phyloP scores from a whole-genome alignment of 2,888 invertebrate genomes.

The Hedychridium roseum region DNA sequence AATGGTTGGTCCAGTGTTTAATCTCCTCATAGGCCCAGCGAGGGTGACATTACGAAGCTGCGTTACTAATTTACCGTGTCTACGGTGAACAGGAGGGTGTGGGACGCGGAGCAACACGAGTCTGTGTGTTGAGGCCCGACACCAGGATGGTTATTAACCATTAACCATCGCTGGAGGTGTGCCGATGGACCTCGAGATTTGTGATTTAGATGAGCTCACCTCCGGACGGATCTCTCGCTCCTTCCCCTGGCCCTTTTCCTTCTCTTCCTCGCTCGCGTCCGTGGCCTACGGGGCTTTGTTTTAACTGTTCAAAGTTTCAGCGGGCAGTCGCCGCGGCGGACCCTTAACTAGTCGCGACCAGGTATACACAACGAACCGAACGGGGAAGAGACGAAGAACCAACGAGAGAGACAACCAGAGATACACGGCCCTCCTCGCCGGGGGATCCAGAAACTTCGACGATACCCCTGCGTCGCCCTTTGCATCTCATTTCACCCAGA shows the following conservation, averaged over 20 bases:
- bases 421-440: conserved; percentile 27
- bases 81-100: no score
- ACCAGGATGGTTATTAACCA: conserved; percentile 48
- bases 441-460: conserved; percentile 32
- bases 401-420: conserved; percentile 16
- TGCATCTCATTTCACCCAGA: neutral
- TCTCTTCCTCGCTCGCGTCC: conserved; percentile 8
- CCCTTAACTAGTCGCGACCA: conserved; percentile 48
- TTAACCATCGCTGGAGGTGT: conserved; percentile 52
- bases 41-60: no score
- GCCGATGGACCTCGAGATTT: conserved; percentile 58
- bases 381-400: neutral
- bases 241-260: conserved; percentile 4
- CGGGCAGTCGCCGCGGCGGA: conserved; percentile 41
- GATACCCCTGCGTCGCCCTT: conserved; percentile 5
- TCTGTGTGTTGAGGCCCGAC: no score
- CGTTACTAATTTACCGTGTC: no score
- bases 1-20: no score
- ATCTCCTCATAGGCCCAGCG: no score
- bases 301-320: conserved; percentile 49
- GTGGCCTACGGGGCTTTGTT: conserved; percentile 47
- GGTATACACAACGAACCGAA: conserved; percentile 40
- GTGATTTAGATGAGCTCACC: conserved; percentile 62
- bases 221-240: conserved; percentile 18
- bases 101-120: conserved; percentile 17